Conservation (phyloP, 2,888 invertebrate genomes). For the Morpho achilles region DNA sequence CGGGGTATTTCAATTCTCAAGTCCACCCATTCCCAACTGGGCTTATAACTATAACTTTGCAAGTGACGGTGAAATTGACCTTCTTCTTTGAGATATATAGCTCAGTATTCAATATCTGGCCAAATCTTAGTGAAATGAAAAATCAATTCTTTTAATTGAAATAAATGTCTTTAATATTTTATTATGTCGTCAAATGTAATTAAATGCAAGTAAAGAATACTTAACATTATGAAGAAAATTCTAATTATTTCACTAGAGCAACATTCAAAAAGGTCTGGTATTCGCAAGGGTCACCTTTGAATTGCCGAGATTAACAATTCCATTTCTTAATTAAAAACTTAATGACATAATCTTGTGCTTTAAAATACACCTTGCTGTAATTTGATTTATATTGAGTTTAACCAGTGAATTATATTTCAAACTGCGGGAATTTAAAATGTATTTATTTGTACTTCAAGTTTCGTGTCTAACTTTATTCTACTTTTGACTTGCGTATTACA, state of each 20-base stretch:
- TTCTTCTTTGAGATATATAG: too few species aligned
- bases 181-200: constrained; percentile 1
- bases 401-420: background rate
- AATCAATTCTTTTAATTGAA: too few species aligned
- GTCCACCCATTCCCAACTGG: too few species aligned
- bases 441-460: too few species aligned
- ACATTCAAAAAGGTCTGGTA: constrained; percentile 20
- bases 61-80: too few species aligned
- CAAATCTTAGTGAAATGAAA: too few species aligned
- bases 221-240: constrained; percentile 22
- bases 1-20: too few species aligned
- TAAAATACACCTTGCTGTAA: background rate
- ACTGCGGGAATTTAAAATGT: background rate
- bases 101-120: too few species aligned
- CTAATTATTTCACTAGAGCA: constrained; percentile 19
- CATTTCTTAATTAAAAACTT: constrained; percentile 14
- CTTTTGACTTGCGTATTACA: too few species aligned
- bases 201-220: constrained; percentile 16
- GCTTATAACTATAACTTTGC: too few species aligned
- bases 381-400: background rate
- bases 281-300: constrained; percentile 18
- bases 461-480: too few species aligned
- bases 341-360: constrained; percentile 12
- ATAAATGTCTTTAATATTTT: background rate
- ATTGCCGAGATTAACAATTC: constrained; percentile 15